These are phyloP conservation scores for Sebastes iracundus DNA, from an alignment of 2,797 vertebrate genomes.

Conservation along the genomic window DNA sequence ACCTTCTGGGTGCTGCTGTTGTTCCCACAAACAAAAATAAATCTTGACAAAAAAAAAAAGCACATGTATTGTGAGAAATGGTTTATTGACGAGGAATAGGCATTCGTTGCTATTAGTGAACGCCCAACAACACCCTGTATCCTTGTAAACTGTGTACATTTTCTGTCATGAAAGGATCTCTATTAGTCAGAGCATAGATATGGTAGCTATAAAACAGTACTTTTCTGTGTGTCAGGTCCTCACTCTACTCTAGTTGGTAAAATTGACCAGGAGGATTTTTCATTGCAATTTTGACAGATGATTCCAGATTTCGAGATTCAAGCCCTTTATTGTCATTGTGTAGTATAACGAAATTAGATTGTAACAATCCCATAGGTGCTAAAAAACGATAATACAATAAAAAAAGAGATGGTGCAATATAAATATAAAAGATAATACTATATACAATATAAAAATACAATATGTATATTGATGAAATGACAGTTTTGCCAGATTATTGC, in stretches of 20 bases:
- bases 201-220: background rate
- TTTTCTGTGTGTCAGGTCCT: background rate
- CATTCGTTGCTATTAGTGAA: background rate
- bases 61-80: background rate
- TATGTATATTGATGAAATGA: no score
- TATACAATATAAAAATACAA: no score
- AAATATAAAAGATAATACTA: no score
- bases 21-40: constrained; percentile 66
- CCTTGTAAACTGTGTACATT: background rate
- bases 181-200: background rate
- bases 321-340: no score
- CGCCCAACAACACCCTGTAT: no score
- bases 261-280: background rate
- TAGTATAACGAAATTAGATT: no score
- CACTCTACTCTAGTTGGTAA: background rate
- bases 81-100: background rate
- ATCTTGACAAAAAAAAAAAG: constrained; percentile 38
- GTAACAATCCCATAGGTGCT: no score
- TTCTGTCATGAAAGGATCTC: background rate
- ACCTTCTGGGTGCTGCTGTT: constrained; percentile 57
- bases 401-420: no score
- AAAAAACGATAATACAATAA: no score
- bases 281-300: background rate
- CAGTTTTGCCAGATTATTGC: no score
- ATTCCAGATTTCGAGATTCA: background rate